These are phyloP conservation scores for Origma solitaria DNA, from an alignment of 2,113 vertebrate genomes.

Conservation along the genomic window DNA sequence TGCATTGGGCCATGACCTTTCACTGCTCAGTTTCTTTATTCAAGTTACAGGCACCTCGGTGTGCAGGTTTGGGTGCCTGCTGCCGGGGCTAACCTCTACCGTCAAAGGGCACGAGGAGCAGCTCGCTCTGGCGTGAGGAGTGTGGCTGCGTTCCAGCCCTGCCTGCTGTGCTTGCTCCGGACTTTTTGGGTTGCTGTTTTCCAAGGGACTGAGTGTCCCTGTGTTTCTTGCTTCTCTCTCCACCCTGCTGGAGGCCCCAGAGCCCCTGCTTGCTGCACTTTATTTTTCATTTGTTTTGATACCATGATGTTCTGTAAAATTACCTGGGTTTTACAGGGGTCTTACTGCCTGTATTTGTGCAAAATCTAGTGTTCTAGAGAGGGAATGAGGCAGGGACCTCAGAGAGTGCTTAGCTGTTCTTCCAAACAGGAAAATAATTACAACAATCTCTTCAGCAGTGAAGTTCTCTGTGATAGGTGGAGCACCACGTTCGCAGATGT, in stretches of 20 bases:
- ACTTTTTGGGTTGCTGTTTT: not conserved
- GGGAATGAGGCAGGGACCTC: not conserved
- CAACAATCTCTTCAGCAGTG: not conserved
- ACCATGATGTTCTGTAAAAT: accelerated
- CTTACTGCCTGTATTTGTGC: not conserved
- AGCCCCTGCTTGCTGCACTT: not conserved
- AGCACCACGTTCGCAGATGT: accelerated
- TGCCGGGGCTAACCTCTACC: not conserved
- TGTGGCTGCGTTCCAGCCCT: not conserved
- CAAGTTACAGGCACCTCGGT: not conserved
- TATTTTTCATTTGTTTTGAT: not conserved
- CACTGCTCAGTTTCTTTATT: not conserved
- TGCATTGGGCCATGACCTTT: not conserved
- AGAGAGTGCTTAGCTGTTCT: not conserved
- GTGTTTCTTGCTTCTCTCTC: not conserved
- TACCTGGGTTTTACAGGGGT: not conserved
- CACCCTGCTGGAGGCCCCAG: not conserved
- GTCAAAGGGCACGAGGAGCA: not conserved
- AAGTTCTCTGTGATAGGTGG: not conserved
- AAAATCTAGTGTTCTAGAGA: not conserved
- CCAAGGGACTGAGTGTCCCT: not conserved
- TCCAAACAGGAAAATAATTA: not conserved
- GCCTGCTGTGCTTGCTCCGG: not conserved
- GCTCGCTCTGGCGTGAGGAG: accelerated
- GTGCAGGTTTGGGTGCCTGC: not conserved